Evolutionary conservation across 2,113 vertebrate genomes (phyloP).

Genomic region (Sorex araneus): DNA sequence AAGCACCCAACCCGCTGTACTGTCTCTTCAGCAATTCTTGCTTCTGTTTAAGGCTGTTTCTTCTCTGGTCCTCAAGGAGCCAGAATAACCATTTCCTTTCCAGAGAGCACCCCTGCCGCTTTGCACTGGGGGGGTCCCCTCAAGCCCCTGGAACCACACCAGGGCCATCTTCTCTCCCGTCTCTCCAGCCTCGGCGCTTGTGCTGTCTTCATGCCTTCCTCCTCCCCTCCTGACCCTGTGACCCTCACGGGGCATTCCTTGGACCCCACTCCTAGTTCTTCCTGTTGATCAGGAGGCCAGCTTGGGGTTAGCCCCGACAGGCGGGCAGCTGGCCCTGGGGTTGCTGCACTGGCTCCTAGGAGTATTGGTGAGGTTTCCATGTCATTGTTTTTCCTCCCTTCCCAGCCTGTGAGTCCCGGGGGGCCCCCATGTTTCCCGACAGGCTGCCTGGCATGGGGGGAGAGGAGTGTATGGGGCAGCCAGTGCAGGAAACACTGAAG

Average conservation of each 20-base stretch:
- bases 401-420: neutral
- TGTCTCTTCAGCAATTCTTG: no score
- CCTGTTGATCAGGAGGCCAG: neutral
- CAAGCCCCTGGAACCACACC: neutral
- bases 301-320: neutral
- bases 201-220: neutral
- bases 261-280: neutral
- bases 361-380: neutral
- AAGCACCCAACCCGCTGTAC: no score
- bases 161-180: neutral
- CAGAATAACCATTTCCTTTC: neutral
- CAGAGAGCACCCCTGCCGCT: no score
- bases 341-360: neutral
- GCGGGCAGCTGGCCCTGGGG: neutral
- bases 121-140: neutral
- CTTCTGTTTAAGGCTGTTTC: neutral
- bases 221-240: neutral
- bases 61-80: neutral
- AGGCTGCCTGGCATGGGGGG: neutral
- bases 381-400: neutral
- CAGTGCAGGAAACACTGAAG: neutral
- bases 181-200: neutral
- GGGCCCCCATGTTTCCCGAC: neutral
- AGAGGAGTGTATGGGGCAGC: neutral
- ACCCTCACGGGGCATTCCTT: neutral